Evolutionary conservation across 2,888 invertebrate species (phyloP).

Genomic region (Carabus problematicus): DNA sequence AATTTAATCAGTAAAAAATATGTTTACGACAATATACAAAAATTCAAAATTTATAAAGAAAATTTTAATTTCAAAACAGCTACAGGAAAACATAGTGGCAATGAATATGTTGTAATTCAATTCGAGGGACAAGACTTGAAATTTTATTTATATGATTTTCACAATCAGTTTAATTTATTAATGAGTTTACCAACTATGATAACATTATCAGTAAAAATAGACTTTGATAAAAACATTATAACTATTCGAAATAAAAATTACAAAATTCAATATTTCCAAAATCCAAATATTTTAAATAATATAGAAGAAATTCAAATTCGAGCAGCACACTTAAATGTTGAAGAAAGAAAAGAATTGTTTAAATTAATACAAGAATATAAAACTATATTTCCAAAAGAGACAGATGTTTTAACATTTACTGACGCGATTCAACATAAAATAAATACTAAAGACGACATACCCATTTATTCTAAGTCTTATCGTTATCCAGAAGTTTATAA

Average conservation of each 20-base stretch:
- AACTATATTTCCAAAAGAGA: no score
- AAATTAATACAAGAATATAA: no score
- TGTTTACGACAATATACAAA: conserved; percentile 12
- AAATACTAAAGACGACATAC: no score
- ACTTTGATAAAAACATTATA: conserved; percentile 18
- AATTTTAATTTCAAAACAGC: conserved; percentile 13
- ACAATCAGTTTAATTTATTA: conserved; percentile 25
- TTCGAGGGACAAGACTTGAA: conserved; percentile 20
- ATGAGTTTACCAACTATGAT: conserved; percentile 21
- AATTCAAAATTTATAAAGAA: conserved; percentile 13
- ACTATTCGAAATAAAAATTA: conserved; percentile 27
- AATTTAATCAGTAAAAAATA: conserved; percentile 18
- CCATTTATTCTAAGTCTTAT: no score
- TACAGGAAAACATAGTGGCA: conserved; percentile 19
- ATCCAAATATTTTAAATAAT: no score
- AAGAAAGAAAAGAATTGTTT: no score
- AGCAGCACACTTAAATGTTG: no score
- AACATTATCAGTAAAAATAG: conserved; percentile 2
- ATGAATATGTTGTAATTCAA: conserved; percentile 21
- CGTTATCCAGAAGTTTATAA: no score
- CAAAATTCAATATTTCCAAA: no score
- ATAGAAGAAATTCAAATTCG: no score
- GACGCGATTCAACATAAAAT: no score
- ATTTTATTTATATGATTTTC: conserved; percentile 24
- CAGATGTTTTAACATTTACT: no score